Evolutionary conservation across 2,113 vertebrate genomes (phyloP).

Genomic region (Catharus bicknelli): DNA sequence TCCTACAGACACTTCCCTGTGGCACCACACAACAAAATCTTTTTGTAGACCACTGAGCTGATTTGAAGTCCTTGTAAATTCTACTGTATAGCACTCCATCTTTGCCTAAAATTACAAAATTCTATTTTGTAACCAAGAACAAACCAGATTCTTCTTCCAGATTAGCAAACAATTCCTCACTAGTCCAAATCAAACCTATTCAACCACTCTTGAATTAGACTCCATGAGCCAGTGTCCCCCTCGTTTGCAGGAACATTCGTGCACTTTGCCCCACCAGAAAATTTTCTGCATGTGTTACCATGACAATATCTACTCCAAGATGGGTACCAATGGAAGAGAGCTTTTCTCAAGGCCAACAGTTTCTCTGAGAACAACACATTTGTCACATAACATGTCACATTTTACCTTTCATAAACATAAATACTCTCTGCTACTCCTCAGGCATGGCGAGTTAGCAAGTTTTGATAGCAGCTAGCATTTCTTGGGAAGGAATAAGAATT

Average conservation of each 20-base stretch:
- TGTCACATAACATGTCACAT: rapidly evolving
- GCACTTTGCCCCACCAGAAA: background rate
- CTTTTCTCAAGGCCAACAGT: background rate
- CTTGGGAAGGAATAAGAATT: background rate
- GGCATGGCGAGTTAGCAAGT: rapidly evolving
- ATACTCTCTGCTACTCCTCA: background rate
- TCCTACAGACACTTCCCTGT: background rate
- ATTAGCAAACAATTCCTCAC: background rate
- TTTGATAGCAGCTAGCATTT: background rate
- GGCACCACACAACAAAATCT: background rate
- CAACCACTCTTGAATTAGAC: background rate
- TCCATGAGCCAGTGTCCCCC: background rate
- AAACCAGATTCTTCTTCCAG: background rate
- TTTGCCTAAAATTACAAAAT: background rate
- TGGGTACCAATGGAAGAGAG: background rate
- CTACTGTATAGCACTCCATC: background rate
- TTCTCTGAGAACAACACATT: background rate
- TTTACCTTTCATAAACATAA: background rate
- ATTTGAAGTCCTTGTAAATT: background rate
- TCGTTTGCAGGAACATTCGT: background rate
- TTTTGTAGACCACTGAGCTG: background rate
- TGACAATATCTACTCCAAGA: background rate
- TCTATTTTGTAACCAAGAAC: background rate
- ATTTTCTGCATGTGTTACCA: background rate
- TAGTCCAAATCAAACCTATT: background rate